These are phyloP conservation scores for Xylophagus ater DNA, from an alignment of 2,888 invertebrate genomes.

Conservation along the genomic window DNA sequence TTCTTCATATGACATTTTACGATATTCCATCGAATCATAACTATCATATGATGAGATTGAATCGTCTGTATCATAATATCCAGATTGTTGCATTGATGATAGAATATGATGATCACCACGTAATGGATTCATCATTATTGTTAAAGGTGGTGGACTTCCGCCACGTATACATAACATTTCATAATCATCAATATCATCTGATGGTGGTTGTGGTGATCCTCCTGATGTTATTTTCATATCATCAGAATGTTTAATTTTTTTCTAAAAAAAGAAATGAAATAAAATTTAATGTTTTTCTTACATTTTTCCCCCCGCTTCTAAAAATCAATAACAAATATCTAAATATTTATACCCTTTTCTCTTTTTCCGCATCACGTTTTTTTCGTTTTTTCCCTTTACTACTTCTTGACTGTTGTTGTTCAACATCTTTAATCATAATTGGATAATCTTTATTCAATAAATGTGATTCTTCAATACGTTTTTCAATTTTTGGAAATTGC, in stretches of 20 bases:
- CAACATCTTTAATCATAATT: too few species aligned
- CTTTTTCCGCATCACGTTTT: conserved; percentile 31
- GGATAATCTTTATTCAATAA: too few species aligned
- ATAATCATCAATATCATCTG: conserved; percentile 52
- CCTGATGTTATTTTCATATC: too few species aligned
- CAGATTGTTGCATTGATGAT: conserved; percentile 20
- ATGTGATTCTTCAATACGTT: conserved; percentile 8
- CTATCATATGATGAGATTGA: conserved; percentile 46
- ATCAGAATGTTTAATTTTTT: conserved; percentile 3
- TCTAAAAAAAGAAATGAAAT: conserved; percentile 2
- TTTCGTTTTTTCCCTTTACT: conserved; percentile 33
- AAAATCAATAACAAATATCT: too few species aligned
- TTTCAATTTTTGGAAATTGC: conserved; percentile 26
- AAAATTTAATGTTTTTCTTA: neutral
- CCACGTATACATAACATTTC: conserved; percentile 72
- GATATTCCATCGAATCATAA: conserved; percentile 40
- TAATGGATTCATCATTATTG: conserved; percentile 17
- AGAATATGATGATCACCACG: neutral
- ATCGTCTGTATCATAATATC: conserved; percentile 45
- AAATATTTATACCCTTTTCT: conserved; percentile 28
- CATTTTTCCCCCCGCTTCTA: conserved; percentile 40
- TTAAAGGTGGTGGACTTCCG: conserved; percentile 49
- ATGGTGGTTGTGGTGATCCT: too few species aligned
- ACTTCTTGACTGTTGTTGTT: too few species aligned
- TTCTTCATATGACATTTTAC: conserved; percentile 37